Evolutionary conservation across 2,888 invertebrate genomes (phyloP), one percentile per base, ranked within the genome.

Genomic region (Metallyticus violacea): DNA sequence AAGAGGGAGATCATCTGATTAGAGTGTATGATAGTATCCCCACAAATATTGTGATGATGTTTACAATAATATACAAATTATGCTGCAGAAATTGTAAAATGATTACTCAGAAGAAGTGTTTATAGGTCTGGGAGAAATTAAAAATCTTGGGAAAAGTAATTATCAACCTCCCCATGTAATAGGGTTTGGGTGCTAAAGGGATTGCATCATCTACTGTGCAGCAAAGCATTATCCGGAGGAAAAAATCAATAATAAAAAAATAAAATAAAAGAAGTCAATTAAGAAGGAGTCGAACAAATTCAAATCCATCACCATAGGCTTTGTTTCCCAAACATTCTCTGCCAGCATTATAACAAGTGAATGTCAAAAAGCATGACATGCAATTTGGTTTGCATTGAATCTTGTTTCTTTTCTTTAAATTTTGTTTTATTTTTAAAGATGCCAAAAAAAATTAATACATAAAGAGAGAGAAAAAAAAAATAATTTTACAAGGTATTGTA

Each of bases 291-390:
- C 88, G 86, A 87, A 87, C 88, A 88, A 88, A 88, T 88, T 89
- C 89, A 88, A 89, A 89, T 89, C 89, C 89, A 88, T 89, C 89
- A 89, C 89, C 89, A 85, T 87, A 89, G 88, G 88, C 88, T 81
- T 83, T 85, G 40, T 87, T 86, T 87, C 87, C 88, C 88, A 86
- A 87, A 87, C 88, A 88, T 88, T 88, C 88, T 87, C 88, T 87
- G 88, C 88, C 87, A 86, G 87, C 87, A 85, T 87, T 88, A 87
- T 28, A 83, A 87, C 87, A 87, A 86, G 88, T 89, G 89, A 89
- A 88, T 89, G 88, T 89, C 88, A 88, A 89, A 62, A 89, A 89
- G 89, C 89, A 88, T 88, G 87, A 86, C 89, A 89, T 89, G 89
- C 89, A 89, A 87, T 86, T 83, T 87, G 87, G 79, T 86, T 85